Base-by-base conservation (phyloP, 2,113 vertebrate genomes). In the Cheilinus undulatus region DNA sequence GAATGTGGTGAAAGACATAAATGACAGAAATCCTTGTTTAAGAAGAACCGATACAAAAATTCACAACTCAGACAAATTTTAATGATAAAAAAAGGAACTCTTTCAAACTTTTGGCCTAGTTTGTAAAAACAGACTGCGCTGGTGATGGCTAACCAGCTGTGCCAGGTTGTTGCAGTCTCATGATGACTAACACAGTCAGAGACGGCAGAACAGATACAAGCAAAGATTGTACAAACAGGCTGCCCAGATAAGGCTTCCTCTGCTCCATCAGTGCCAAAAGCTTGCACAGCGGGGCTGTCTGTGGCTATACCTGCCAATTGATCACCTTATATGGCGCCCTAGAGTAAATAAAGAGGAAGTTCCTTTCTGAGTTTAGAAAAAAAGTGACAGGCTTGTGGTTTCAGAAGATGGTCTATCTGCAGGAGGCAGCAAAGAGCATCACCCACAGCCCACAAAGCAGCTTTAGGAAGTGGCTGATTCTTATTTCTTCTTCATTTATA, bases 301-400 rank as follows among this genome's bases (percentile, higher is more conserved):
- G 19, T 24, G n/a, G 68, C 53, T 54, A 7, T 78, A 88, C 88
- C 81, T 89, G 86, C 48, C 20, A 54, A 69, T 57, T 48, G 42
- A 70, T 90, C 22, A 63, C 91, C 88, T 88, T 92, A 91, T 90
- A 92, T 87, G 91, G 91, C 75, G 70, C 49, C 73, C 19, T 14
- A 2, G 36, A 32, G 49, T 72, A 59, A 73, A 51, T 30, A 59
- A 63, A 59, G 45, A 86, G 89, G 89, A 90, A 90, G 87, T 86
- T 45, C 61, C 58, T 69, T 4, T 53, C 30, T 62, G 40, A 46
- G 58, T 49, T 2, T 34, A 34, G 1, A 51, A 57, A 62, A 54
- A 86, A 62, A 78, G 69, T 56, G 78, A 70, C 69, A 82, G 50
- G 17, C 24, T 36, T 42, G 67, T 58, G 80, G 73, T 78, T 83